Evolutionary conservation across 2,888 invertebrate genomes (phyloP).

Genomic region (Ellobium chinense): DNA sequence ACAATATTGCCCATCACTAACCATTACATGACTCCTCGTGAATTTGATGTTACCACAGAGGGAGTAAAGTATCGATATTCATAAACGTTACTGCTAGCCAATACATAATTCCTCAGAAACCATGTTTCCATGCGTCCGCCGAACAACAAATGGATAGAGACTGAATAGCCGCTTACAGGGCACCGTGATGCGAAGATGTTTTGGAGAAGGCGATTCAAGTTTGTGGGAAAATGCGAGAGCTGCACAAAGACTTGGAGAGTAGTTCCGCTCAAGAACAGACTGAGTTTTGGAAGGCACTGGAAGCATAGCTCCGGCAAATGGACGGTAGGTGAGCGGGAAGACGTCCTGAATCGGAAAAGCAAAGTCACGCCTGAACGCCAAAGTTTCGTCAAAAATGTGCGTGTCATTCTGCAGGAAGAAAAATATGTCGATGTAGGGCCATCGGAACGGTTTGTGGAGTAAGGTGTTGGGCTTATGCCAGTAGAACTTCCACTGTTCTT

Average conservation of each 20-base stretch:
- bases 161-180: constrained; percentile 37
- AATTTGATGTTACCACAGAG: too few species aligned
- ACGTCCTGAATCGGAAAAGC: constrained; percentile 45
- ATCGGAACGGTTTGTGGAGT: constrained; percentile 54
- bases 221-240: constrained; percentile 40
- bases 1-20: too few species aligned
- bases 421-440: constrained; percentile 70
- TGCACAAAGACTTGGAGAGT: constrained; percentile 47
- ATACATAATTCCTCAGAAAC: background rate
- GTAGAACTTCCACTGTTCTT: constrained; percentile 63
- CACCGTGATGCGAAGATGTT: background rate
- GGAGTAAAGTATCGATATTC: too few species aligned
- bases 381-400: constrained; percentile 57
- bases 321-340: constrained; percentile 51
- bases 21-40: background rate
- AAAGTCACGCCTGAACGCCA: constrained; percentile 37
- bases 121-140: background rate
- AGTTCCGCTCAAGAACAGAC: constrained; percentile 34
- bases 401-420: constrained; percentile 63
- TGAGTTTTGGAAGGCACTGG: constrained; percentile 51
- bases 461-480: constrained; percentile 48
- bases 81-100: background rate
- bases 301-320: constrained; percentile 50
- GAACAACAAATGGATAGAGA: constrained; percentile 42
- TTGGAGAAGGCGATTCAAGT: constrained; percentile 19